Evolutionary conservation across 2,888 invertebrate genomes (phyloP).

Genomic region (Villa cingulata): DNA sequence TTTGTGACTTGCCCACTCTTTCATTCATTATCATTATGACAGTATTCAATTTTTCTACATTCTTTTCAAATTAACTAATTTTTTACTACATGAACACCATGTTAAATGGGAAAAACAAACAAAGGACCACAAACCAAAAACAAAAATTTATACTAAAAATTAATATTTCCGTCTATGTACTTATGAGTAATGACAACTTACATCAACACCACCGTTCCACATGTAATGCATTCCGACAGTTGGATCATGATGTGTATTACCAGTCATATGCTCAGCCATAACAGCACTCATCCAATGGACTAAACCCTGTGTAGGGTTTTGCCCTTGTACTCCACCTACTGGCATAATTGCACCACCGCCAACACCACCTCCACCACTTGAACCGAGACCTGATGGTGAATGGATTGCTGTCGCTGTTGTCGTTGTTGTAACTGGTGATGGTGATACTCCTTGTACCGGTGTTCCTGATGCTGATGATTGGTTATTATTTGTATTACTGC

Average conservation of each 20-base stretch:
- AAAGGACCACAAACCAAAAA: too few species aligned
- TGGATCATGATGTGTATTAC: constrained; percentile 53
- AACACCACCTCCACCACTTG: constrained; percentile 10
- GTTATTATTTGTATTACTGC: constrained; percentile 40
- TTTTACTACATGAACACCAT: too few species aligned
- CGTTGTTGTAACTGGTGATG: constrained; percentile 27
- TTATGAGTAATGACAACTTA: too few species aligned
- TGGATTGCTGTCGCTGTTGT: constrained; percentile 16
- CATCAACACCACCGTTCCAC: constrained; percentile 38
- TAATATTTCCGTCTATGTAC: too few species aligned
- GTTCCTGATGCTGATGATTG: constrained; percentile 9
- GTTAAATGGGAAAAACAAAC: too few species aligned
- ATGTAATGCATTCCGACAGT: constrained; percentile 37
- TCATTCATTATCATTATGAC: too few species aligned
- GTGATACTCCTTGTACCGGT: constrained; percentile 19
- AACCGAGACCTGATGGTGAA: constrained; percentile 15
- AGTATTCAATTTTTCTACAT: too few species aligned
- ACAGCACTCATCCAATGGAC: constrained; percentile 91
- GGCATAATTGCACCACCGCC: constrained; percentile 25
- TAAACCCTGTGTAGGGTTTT: constrained; percentile 61
- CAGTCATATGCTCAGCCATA: constrained; percentile 89
- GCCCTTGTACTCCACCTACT: constrained; percentile 39
- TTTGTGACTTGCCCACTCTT: too few species aligned
- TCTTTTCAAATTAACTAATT: too few species aligned
- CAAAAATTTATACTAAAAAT: too few species aligned